Evolutionary conservation across 2,797 vertebrate genomes (phyloP), one percentile per base, ranked within the genome.

Genomic region (Parambassis ranga): DNA sequence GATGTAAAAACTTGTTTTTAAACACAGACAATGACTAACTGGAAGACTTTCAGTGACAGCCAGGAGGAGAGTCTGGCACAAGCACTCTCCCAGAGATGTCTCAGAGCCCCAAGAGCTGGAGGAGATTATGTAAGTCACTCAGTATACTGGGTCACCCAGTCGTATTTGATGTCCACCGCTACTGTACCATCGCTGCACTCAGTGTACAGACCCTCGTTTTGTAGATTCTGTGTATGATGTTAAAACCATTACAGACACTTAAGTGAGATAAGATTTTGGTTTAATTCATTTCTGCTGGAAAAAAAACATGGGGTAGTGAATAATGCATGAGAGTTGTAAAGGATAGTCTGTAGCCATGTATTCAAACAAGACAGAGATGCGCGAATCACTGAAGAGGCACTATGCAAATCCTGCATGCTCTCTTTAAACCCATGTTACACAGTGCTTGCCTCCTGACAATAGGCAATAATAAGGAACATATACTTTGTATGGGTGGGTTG

Each of bases 121-220:
- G 58, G 67, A 64, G 77, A 87, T 91, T 89, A 90, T 72, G 75
- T 89, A 89, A 90, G 67, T 73, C 85, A 72, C 62, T 82, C 69
- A 64, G 71, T 83, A 81, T 87, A 88, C 77, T 89, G 67, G 88
- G 87, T 88, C 88, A 88, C 61, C 71, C 75, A 89, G 81, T 84
- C 64, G 63, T 79, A 83, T 79, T 78, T 79, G 58, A 80, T 65
- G 84, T 62, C 51, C 48, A 78, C 57, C 55, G 79, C 72, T 48
- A 79, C 60, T 66, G 44, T 52, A 70, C 37, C 22, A 3, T 53
- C 15, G 16, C 48, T 61, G 59, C n/a, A 0, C 63, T 73, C 22
- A 7, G 23, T 68, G 28, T 48, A 60, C 11, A 51, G 41, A 58
- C 39, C 61, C 23, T 19, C 24, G 48, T 67, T 71, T 69, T 1